These are phyloP conservation scores for Hipposideros larvatus DNA, from an alignment of 2,797 vertebrate species.

Conservation along the genomic window DNA sequence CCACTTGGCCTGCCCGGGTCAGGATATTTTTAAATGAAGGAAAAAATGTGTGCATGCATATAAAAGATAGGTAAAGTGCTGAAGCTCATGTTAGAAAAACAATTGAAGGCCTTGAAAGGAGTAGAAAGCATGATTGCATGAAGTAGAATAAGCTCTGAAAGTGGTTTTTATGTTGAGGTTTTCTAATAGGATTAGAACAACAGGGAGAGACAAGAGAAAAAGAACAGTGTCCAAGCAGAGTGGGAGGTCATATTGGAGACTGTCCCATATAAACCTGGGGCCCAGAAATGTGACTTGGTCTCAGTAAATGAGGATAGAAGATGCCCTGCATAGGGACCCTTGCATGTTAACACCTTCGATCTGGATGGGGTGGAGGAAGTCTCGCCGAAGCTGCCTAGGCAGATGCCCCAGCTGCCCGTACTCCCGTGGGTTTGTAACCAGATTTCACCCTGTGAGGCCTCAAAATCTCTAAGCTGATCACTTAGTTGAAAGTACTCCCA, in stretches of 20 bases:
- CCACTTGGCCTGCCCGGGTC: background rate
- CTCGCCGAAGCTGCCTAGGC: background rate
- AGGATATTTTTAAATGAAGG: background rate
- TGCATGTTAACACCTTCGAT: background rate
- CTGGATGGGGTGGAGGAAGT: background rate
- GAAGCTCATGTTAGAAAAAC: background rate
- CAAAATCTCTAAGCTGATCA: background rate
- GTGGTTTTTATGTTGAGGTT: background rate
- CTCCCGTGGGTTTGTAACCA: background rate
- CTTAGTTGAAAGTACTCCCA: background rate
- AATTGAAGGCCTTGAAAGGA: background rate
- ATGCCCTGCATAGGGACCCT: background rate
- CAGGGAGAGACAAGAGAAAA: background rate
- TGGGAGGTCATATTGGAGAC: background rate
- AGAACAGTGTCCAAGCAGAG: background rate
- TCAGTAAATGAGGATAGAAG: background rate
- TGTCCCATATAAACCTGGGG: background rate
- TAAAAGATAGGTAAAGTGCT: slow-evolving; percentile 18
- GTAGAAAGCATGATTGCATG: background rate
- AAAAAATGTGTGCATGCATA: background rate
- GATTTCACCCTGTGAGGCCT: background rate
- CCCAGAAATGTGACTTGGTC: background rate
- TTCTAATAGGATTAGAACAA: background rate
- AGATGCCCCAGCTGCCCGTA: background rate
- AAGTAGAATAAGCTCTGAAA: background rate